Base-by-base conservation (phyloP, 2,888 invertebrate species). In the Pachycephus smyrnensis region DNA sequence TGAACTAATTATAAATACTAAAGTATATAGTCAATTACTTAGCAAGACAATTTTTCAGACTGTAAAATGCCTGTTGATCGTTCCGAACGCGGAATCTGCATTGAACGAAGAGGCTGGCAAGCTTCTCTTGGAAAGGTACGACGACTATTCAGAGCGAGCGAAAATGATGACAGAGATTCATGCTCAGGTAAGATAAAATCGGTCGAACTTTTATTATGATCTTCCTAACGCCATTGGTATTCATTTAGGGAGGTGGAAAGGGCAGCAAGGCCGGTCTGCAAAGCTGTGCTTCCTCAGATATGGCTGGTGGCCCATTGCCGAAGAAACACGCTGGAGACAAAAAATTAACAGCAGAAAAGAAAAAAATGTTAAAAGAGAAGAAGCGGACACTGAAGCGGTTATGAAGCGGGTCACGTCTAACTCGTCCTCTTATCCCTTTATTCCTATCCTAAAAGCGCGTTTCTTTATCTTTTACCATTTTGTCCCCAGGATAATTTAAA, bases 61-160 rank as follows among this genome's bases (percentile, higher is more conserved):
- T 81, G 95, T 99, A 81, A 97, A 97, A 93, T 98, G 98, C 94
- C 94, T 99, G 91, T 94, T 99, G 85, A 98, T 99, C 92, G 98
- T 98, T 91, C 98, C 98, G 90, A 99, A 99, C 94, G 96, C 98
- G 11, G 98, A 99, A 92, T 98, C 98, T 79, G 98, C 98, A 85
- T 94, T 99, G 86, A 99, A 99, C 92, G 98, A 98, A 91, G 98
- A 98, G 92, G 98, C 98, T 78, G 98, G 98, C 31, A 98, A 97
- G 92, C 93, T 99, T 91, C 93, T 99, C 84, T 93, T 98, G 86
- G 98, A 98, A 92, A 96, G 96, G 89, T 99, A 99, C 92, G 97
- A 97, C 91, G 97, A 97, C 92, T 99, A 98, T 93, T 97, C 95
- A 81, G 95, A 95, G 90, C 93, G 97, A 88, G 97, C 97, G 68